phyloP scores from a whole-genome alignment of 1,140 invertebrate genomes.

The Lordiphosa clarofinis region DNA sequence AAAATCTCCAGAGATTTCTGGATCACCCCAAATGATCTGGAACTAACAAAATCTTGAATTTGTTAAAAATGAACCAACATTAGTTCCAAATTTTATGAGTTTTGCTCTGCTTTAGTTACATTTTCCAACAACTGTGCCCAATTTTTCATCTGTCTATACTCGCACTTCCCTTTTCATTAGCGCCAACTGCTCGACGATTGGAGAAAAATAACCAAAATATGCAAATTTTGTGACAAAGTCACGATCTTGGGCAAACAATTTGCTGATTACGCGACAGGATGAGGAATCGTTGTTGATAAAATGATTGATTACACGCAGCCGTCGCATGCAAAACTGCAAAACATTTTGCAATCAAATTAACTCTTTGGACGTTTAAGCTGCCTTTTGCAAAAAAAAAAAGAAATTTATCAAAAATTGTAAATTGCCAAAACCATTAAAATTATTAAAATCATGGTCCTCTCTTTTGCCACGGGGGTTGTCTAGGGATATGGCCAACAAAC shows the following conservation, averaged over 20 bases:
- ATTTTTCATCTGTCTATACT: constrained; percentile 7
- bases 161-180: constrained; percentile 56
- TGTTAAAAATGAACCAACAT: too few relatives aligned
- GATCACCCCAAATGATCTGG: too few relatives aligned
- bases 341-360: constrained; percentile 78
- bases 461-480: constrained; percentile 15
- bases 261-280: constrained; percentile 64
- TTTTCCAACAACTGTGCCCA: constrained; percentile 11
- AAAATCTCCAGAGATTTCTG: too few relatives aligned
- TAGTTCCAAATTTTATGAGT: too few relatives aligned
- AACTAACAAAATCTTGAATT: too few relatives aligned
- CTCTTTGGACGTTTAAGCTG: constrained; percentile 72
- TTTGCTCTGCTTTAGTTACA: too few relatives aligned
- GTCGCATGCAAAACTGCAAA: constrained; percentile 49
- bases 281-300: constrained; percentile 74
- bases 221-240: constrained; percentile 72
- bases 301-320: constrained; percentile 74
- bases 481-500: constrained; percentile 1
- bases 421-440: constrained; percentile 77
- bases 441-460: constrained; percentile 68
- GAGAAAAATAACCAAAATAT: constrained; percentile 71
- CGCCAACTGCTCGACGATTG: constrained; percentile 49
- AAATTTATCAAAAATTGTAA: constrained; percentile 77
- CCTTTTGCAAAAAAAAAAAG: constrained; percentile 39
- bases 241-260: constrained; percentile 73